Base-by-base conservation (phyloP, 2,888 invertebrate species). In the Epinotia bilunana region DNA sequence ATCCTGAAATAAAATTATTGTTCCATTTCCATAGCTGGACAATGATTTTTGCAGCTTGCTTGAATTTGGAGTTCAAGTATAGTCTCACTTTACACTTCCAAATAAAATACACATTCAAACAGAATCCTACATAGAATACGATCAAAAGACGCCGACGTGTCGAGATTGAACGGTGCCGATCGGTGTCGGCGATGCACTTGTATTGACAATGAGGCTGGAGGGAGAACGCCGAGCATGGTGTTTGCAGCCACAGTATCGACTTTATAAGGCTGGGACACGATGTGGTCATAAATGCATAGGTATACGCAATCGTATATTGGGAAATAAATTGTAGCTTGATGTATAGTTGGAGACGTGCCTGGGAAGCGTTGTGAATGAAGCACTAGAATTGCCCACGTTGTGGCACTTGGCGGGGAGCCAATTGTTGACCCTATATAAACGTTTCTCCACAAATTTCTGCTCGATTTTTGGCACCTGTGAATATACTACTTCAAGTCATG, bases 171-270 rank as follows among this genome's bases (percentile, higher is more conserved):
- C 68, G 62, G 20, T 20, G 58, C 20, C 72, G 72, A 33, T 65
- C 43, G 73, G 57, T 57, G 73, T 69, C 62, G 43, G 73, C 62
- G 62, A 74, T 74, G 73, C 73, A 74, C 73, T 74, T 69, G 73
- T 69, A 69, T 55, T 74, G 57, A 62, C 73, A 74, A 74, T 74
- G 73, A 63, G 73, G 58, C 68, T 65, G 33, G 49, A 53, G 62
- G 33, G 61, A 62, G 57, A 46, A 62, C 16, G 62, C 57, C 46
- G 33, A 69, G 68, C 49, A 64, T 43, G 63, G 64, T 64, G 64
- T 68, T 57, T 62, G 43, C 28, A 20, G 53, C 43, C 43, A 16
- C 55, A 64, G 46, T 58, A 72, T 72, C 39, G 60, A 55, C n/a
- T 68, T 58, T 43, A 60, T 46, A 60, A 23, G 18, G 20, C 43